Evolutionary conservation across 2,113 vertebrate genomes (phyloP), one percentile per base, ranked within the genome.

Genomic region (Scomber colias): DNA sequence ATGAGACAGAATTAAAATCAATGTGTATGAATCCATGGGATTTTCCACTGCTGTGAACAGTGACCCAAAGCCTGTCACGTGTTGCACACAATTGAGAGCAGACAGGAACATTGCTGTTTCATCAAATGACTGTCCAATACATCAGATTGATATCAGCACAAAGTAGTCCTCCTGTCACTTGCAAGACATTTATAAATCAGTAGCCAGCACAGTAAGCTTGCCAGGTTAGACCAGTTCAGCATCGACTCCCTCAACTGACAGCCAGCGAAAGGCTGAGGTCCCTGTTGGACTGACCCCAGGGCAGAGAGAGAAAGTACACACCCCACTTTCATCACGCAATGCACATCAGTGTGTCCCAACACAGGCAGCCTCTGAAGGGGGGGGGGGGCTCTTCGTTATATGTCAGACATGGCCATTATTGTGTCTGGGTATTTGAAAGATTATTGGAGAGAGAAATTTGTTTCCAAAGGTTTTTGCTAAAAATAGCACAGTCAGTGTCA

Each of bases 11-110:
- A 85, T 79, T 78, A n/a, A 81, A 87, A 94, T 93, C 87, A 79
- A 89, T 90, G 72, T 46, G 55, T 81, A 79, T 87, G 85, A 93
- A 83, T 93, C 87, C 61, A 92, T 91, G 81, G 14, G 48, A 84
- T 82, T 92, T 94, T 94, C 91, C 88, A 85, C 75, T 84, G 69
- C 53, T 50, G 81, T 72, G 77, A 73, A 63, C 72, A 50, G 50
- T 65, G 9, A 13, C 76, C 17, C 24, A 24, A 54, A 71, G 62
- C 62, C 48, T 21, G 85, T 87, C 89, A 90, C 82, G 17, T 90
- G 90, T 80, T 76, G 59, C 21, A 19, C 49, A 71, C 66, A 14
- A 44, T 69, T 50, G 54, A 31, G 40, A 62, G 63, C 68, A 50
- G 55, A 31, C 30, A 67, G 57, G 15, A 82, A 19, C 73, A 49